These are phyloP conservation scores for Anabacerthia variegaticeps DNA, from an alignment of 2,797 vertebrate genomes.

Conservation along the genomic window DNA sequence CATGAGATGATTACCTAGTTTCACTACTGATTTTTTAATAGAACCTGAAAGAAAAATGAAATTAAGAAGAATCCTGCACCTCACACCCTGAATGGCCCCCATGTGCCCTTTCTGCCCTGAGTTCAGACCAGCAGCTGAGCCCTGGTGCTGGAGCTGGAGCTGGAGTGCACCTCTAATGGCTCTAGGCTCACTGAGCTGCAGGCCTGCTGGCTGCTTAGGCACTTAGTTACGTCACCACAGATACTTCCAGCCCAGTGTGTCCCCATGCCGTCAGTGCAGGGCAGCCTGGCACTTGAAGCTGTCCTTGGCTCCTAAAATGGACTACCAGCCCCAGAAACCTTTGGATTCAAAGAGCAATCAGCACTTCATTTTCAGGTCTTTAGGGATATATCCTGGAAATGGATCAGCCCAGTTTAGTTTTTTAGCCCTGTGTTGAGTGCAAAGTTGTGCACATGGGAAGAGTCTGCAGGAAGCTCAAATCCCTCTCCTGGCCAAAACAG, in stretches of 20 bases:
- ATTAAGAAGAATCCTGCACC: background rate
- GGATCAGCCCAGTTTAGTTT: background rate
- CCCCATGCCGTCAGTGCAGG: background rate
- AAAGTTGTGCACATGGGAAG: background rate
- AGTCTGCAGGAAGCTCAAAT: background rate
- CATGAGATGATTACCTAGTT: background rate
- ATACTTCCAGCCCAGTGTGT: background rate
- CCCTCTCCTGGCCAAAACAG: background rate
- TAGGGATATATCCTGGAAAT: background rate
- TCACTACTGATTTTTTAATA: background rate
- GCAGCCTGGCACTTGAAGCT: background rate
- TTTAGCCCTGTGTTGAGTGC: background rate
- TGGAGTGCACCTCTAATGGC: rapidly evolving
- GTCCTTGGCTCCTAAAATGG: background rate
- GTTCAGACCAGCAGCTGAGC: background rate
- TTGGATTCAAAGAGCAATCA: background rate
- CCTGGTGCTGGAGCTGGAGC: rapidly evolving
- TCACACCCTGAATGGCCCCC: rapidly evolving
- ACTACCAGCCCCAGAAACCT: too few relatives aligned
- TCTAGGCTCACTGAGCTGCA: background rate
- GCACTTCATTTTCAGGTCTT: background rate
- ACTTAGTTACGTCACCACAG: rapidly evolving
- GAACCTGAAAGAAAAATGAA: background rate
- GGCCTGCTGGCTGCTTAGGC: rapidly evolving
- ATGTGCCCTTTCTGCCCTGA: background rate